Evolutionary conservation across 2,888 invertebrate species (phyloP).

Genomic region (Hoplodrina ambigua): DNA sequence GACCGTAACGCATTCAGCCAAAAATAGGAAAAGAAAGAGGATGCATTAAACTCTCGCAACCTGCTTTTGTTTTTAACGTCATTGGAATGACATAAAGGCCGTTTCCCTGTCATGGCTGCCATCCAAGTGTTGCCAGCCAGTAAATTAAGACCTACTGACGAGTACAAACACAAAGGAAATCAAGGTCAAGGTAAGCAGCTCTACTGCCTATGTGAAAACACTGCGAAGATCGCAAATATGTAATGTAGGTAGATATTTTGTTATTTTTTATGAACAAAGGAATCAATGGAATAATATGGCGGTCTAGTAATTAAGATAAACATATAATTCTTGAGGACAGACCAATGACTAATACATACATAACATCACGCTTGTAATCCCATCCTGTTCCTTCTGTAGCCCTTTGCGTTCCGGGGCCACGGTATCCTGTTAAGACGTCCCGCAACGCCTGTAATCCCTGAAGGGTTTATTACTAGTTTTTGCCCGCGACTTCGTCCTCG

Average conservation of each 20-base stretch:
- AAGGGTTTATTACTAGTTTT: too few species aligned
- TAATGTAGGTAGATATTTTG: conserved; percentile 26
- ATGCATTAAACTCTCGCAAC: conserved; percentile 50
- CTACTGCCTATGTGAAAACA: conserved; percentile 32
- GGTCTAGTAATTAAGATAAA: conserved; percentile 22
- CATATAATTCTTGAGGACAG: conserved; percentile 9
- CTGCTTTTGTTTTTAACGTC: conserved; percentile 75
- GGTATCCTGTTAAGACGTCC: too few species aligned
- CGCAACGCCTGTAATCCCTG: too few species aligned
- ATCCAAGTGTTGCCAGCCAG: conserved; percentile 71
- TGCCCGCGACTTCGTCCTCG: too few species aligned
- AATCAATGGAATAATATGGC: conserved; percentile 3
- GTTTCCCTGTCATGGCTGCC: conserved; percentile 78
- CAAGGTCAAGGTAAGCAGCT: conserved; percentile 40
- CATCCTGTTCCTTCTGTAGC: too few species aligned
- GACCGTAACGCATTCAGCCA: conserved; percentile 49
- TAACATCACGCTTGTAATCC: background rate
- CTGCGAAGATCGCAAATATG: conserved; percentile 25
- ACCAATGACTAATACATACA: background rate
- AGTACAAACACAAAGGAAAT: conserved; percentile 42
- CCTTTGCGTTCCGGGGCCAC: too few species aligned
- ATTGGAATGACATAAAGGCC: conserved; percentile 82
- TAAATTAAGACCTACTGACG: conserved; percentile 30
- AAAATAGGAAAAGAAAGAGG: conserved; percentile 60
- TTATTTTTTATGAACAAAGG: conserved; percentile 8